Conservation (phyloP, 2,888 invertebrate species). For the Diogma glabrata region DNA sequence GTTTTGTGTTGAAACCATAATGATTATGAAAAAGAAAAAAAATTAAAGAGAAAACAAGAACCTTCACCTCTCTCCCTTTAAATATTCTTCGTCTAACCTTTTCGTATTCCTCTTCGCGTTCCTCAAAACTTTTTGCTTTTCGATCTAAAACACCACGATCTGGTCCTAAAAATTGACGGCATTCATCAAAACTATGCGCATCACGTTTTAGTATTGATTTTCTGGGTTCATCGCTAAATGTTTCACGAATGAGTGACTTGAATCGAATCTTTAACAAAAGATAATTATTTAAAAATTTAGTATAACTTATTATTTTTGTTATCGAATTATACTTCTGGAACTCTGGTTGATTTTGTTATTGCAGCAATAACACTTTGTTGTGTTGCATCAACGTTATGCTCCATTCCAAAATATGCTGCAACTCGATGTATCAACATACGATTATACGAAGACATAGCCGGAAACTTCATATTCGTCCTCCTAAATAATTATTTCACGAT, state of each 20-base stretch:
- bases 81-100: conserved; percentile 78
- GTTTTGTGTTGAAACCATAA: background rate
- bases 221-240: conserved; percentile 49
- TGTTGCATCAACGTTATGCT: conserved; percentile 80
- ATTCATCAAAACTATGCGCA: conserved; percentile 68
- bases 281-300: background rate
- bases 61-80: conserved; percentile 25
- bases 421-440: conserved; percentile 92
- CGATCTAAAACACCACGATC: conserved; percentile 54
- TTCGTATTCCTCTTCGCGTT: conserved; percentile 82
- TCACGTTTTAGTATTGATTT: conserved; percentile 79
- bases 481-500: conserved; percentile 30
- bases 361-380: conserved; percentile 76
- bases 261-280: conserved; percentile 44
- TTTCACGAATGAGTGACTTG: conserved; percentile 56
- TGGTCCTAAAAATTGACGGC: conserved; percentile 41
- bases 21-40: too few species aligned
- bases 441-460: conserved; percentile 90
- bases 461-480: conserved; percentile 71
- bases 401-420: conserved; percentile 87
- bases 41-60: too few species aligned
- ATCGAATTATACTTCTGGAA: conserved; percentile 31
- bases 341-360: conserved; percentile 47
- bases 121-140: conserved; percentile 78
- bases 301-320: conserved; percentile 3